Evolutionary conservation across 2,888 invertebrate genomes (phyloP), one percentile per base, ranked within the genome.

Genomic region (Phanerotoma sp.): DNA sequence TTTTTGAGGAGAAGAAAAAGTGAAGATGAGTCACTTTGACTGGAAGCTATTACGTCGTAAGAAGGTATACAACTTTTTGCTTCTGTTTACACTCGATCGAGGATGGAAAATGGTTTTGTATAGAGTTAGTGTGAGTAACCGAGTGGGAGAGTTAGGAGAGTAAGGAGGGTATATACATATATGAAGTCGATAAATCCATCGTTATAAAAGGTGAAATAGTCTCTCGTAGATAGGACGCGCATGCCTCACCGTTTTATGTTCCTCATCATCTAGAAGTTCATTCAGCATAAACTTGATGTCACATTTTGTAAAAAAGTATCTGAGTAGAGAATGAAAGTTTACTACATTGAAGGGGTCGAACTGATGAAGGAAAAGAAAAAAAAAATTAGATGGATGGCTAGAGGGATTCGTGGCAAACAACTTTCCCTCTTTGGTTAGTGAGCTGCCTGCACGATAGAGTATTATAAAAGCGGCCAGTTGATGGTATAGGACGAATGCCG

Each of bases 31-130:
- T 70, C 75, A 77, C 65, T 77, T 77, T 64, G 76, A 77, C 65
- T 77, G 76, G 76, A 76, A 73, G 64, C 67, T 77, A 62, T 66
- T 77, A 58, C 72, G 76, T 62, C 73, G 76, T 65, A 77, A 76
- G 66, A 77, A 77, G 76, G 76, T 77, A 73, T 47, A 57, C 10
- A 20, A 16, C 52, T 38, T 48, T 44, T 57, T 35, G 28, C 21
- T 15, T 47, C 33, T 48, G 51, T 45, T 55, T 35, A 32, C 35
- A 54, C 51, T 49, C 48, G 42, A 33, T 16, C 5, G 25, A 37
- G 44, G 42, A 32, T 44, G 37, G 13, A 25, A 33, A 44, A 48
- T 25, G 32, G 37, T 21, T 21, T 15, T 44, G 20, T 11, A 47
- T 18, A 32, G 22, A 37, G 37, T 20, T 30, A 16, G 21, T 22